Evolutionary conservation across 2,113 vertebrate genomes (phyloP), one percentile per base, ranked within the genome.

Genomic region (Stomatorhinus ivindoensis): DNA sequence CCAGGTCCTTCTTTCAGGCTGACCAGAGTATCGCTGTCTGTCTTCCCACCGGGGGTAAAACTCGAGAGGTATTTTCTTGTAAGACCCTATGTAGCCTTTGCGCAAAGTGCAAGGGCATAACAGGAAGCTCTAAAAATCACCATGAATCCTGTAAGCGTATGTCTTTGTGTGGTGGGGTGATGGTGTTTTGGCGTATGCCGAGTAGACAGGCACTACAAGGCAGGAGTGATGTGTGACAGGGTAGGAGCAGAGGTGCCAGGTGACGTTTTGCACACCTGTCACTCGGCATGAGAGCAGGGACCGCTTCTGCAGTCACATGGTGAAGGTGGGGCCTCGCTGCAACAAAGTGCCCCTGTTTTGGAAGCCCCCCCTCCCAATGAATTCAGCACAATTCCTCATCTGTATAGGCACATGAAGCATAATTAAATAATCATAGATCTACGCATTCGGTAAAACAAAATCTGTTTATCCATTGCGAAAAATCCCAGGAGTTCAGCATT

Each of bases 1-100:
- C 15, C 1, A 7, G 39, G 87, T 92, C 92, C 88, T 50, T 88
- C 84, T 90, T 93, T 92, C 84, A 90, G 94, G 94, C 91, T 92
- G 94, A 95, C 96, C 96, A 95, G 88, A 42, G 31, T 42, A 39
- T 80, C 55, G 44, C 90, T 42, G 35, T 19, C 73, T 17, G 35
- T 42, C 31, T 39, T 80, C 73, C 35, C 35, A 7, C 10, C 44
- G 6, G 44, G 44, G n/a, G 4, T 53, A 55, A 13, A 87, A 27
- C 27, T 35, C 2, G 15, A 39, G 35, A 15, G 15, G 4, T 39
- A 19, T 80, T 80, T 42, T 19, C 35, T 15, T 5, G 31, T 35
- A 35, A 31, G 31, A 35, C 27, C 11, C n/a, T 11, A 15, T 73
- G 35, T 11, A 27, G 65, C n/a, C 65, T 73, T 73, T 27, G 65